These are phyloP conservation scores for Prietella phreatophila DNA, from an alignment of 2,113 vertebrate genomes.

Conservation along the genomic window DNA sequence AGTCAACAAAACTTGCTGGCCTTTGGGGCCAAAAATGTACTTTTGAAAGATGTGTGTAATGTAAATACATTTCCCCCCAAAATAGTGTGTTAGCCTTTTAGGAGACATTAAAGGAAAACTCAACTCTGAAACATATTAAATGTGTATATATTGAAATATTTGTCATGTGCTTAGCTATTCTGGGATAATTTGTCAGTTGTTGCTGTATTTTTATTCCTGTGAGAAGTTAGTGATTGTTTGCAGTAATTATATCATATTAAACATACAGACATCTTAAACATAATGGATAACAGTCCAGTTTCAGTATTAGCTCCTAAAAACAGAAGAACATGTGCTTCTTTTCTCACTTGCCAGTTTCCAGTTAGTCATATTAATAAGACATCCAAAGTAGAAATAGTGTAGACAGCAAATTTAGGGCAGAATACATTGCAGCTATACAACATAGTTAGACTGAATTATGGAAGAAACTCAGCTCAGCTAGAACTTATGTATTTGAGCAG, in stretches of 20 bases:
- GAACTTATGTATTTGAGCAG: not conserved
- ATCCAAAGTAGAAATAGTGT: not conserved
- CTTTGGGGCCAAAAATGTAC: constrained; percentile 36
- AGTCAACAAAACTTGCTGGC: constrained; percentile 41
- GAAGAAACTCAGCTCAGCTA: not conserved
- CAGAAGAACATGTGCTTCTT: not conserved
- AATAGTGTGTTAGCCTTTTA: not conserved
- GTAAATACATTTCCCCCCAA: not conserved
- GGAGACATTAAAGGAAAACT: constrained; percentile 4
- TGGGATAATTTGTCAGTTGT: not conserved
- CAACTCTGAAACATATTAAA: not conserved
- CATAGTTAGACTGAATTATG: not conserved
- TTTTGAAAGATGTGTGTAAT: not conserved
- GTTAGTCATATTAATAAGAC: not conserved
- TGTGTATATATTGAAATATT: not conserved
- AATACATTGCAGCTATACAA: not conserved
- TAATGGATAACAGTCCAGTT: not conserved
- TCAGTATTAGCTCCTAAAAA: not conserved
- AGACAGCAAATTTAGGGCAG: not conserved
- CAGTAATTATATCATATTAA: too few species aligned
- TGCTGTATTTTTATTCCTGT: not conserved
- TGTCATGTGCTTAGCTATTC: not conserved
- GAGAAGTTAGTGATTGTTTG: not conserved
- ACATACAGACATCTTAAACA: too few species aligned
- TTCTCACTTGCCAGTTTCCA: not conserved